Conservation (phyloP, 1,140 invertebrate genomes). For the Diorhabda elongata region DNA sequence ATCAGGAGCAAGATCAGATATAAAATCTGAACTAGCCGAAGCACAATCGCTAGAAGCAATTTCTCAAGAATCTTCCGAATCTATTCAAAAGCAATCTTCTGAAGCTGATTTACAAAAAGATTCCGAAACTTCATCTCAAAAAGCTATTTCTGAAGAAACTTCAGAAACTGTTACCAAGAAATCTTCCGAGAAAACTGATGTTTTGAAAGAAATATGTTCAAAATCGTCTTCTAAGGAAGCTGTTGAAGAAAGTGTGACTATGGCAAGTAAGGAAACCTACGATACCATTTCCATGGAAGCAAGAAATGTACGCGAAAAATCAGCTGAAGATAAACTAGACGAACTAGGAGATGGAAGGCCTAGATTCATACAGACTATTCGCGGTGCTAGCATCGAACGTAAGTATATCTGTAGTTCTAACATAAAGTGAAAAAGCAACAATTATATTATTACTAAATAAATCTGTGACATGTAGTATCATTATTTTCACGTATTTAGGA, state of each 20-base stretch:
- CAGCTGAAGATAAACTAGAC: conserved; percentile 30
- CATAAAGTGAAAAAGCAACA: too few relatives aligned
- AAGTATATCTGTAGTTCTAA: conserved; percentile 47
- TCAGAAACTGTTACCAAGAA: neutral
- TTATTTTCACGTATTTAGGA: too few relatives aligned
- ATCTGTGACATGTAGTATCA: too few relatives aligned
- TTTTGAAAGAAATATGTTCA: neutral
- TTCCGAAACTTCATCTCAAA: neutral
- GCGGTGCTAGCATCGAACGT: conserved; percentile 74
- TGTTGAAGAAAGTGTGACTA: neutral
- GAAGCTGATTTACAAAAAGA: neutral
- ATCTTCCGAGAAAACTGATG: neutral
- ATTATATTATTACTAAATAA: too few relatives aligned
- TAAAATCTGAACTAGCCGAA: conserved; percentile 8
- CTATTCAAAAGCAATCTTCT: conserved; percentile 1
- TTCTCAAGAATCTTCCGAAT: neutral
- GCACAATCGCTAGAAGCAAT: conserved; percentile 7
- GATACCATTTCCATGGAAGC: neutral
- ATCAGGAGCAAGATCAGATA: neutral
- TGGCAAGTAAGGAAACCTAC: neutral
- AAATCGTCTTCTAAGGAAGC: neutral
- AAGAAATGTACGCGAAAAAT: conserved; percentile 13
- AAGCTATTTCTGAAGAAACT: neutral
- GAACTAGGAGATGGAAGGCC: conserved; percentile 56
- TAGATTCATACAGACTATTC: conserved; percentile 66